A percentile compares a stretch with the other conserved stretches of the same genome.
phyloP scores from a whole-genome alignment of 2,113 vertebrate species.

The Rhegmatorhina hoffmannsi region DNA sequence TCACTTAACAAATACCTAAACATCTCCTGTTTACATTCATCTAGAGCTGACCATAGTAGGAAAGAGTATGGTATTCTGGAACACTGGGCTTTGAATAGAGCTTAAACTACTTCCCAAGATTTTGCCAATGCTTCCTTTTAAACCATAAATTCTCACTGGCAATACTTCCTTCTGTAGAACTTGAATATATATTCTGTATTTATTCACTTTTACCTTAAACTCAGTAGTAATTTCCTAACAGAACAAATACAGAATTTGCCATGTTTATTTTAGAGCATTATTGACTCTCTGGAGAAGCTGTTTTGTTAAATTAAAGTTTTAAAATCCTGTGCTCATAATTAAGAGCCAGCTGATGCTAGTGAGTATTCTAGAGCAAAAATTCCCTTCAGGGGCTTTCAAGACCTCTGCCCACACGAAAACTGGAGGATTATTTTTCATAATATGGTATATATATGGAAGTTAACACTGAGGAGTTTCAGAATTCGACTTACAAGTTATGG shows the following conservation, averaged over 20 bases:
- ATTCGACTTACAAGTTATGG: neutral
- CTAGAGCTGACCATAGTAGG: neutral
- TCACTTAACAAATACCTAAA: neutral
- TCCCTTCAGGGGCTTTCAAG: neutral
- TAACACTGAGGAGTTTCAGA: neutral
- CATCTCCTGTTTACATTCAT: neutral
- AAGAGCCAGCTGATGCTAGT: neutral
- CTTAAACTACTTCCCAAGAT: neutral
- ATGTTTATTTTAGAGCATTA: neutral
- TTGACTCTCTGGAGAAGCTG: neutral
- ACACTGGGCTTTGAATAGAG: neutral
- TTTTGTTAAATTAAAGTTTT: neutral
- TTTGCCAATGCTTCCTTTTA: neutral
- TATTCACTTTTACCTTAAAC: neutral
- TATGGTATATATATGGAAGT: neutral
- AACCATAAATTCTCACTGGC: rapidly evolving
- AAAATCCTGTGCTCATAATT: neutral
- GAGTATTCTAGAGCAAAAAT: neutral
- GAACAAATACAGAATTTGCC: neutral
- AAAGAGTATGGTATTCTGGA: neutral
- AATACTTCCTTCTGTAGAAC: neutral
- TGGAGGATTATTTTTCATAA: neutral
- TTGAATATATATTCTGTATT: neutral
- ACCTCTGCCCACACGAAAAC: neutral
- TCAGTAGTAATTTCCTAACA: neutral